Percentiles rank a stretch among this genome's conserved stretches.
phyloP scores from a whole-genome alignment of 2,888 invertebrate species.

The Argyresthia albistria region DNA sequence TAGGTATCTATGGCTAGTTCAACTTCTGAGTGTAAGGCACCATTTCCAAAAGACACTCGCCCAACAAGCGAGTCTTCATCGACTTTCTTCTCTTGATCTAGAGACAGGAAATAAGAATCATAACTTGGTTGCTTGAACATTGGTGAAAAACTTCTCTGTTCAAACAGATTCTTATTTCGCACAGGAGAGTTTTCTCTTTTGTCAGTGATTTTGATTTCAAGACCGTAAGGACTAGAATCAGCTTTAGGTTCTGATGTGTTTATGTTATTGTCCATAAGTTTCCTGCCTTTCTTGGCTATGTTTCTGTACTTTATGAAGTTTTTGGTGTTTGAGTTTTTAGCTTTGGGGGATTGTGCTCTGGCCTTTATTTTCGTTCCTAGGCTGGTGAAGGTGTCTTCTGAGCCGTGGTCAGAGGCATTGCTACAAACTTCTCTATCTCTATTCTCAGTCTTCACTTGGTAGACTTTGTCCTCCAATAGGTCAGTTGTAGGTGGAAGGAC shows the following conservation, averaged over 20 bases:
- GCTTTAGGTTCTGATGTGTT: conserved; percentile 22
- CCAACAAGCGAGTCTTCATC: conserved; percentile 25
- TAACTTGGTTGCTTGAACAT: conserved; percentile 34
- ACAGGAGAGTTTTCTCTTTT: conserved; percentile 30
- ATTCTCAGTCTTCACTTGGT: conserved; percentile 12
- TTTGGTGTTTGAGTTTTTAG: conserved; percentile 32
- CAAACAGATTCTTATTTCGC: conserved; percentile 29
- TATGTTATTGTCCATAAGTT: conserved; percentile 32
- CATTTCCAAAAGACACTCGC: conserved; percentile 34
- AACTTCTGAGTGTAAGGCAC: conserved; percentile 28
- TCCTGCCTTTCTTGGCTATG: conserved; percentile 38
- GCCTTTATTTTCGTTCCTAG: conserved; percentile 65
- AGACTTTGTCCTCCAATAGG: conserved; percentile 31
- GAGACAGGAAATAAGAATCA: conserved; percentile 49
- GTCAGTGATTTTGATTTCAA: conserved; percentile 55
- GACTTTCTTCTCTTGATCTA: conserved; percentile 29
- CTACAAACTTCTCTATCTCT: conserved; percentile 39
- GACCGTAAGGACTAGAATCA: conserved; percentile 32
- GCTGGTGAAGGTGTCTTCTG: conserved; percentile 64
- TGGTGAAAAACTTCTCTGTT: conserved; percentile 31
- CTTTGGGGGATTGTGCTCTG: conserved; percentile 52
- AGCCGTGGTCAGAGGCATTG: conserved; percentile 61
- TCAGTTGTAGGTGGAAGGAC: conserved; percentile 52
- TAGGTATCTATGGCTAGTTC: conserved; percentile 46
- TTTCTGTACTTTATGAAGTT: conserved; percentile 41